A percentile compares a stretch with the other conserved stretches of the same genome.
Conservation (phyloP, 2,113 vertebrate species). For the Cebidichthys violaceus region DNA sequence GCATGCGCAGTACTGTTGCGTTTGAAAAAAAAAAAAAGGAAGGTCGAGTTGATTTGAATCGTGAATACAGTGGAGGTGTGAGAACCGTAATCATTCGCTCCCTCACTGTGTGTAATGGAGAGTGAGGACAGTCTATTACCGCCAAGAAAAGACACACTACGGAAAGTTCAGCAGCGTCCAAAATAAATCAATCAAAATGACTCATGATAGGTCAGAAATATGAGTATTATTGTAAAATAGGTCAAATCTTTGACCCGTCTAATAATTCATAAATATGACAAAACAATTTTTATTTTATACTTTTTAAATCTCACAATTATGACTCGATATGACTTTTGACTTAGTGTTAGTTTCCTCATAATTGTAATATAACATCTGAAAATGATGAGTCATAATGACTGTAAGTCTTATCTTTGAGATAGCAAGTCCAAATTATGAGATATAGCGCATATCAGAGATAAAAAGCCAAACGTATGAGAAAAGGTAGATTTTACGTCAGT, state of each 20-base stretch:
- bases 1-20: slow-evolving; percentile 52
- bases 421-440: background rate
- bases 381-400: background rate
- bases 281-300: background rate
- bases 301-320: background rate
- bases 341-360: too few relatives aligned
- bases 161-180: background rate
- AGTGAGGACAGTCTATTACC: background rate
- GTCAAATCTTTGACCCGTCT: background rate
- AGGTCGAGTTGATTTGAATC: slow-evolving; percentile 5
- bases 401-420: background rate
- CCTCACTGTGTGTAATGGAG: background rate
- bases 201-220: background rate
- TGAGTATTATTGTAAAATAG: background rate
- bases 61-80: background rate
- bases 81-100: background rate
- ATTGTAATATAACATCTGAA: background rate
- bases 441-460: background rate
- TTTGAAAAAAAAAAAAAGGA: slow-evolving; percentile 24
- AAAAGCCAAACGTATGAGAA: background rate
- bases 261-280: background rate
- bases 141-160: background rate
- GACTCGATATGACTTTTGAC: background rate
- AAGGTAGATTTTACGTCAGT: too few relatives aligned
- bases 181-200: background rate